Base-by-base conservation (phyloP, 1,140 invertebrate genomes). In the Venturia canescens region DNA sequence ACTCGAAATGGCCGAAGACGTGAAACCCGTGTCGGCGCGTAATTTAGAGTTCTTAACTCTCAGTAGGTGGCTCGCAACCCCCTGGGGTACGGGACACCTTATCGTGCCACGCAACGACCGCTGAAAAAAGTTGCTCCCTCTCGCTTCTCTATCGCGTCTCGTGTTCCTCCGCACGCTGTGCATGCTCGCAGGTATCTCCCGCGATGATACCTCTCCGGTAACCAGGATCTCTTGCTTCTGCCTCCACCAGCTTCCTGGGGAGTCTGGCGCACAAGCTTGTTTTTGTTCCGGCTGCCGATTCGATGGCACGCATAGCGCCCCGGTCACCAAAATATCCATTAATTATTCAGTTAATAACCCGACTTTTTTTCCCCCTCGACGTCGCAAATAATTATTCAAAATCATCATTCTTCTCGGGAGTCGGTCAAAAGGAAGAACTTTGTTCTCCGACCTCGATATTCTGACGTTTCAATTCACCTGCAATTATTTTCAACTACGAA, bases 1-100 rank as follows among this genome's bases (percentile, higher is more conserved):
- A 83, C 87, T n/a, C 23, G 83, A 89, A 90, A 89, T 85, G 88
- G 85, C 89, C 89, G 84, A 89, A 90, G 90, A 91, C 88, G 84
- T 90, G 89, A 88, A 81, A 87, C 86, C 88, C 87, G 86, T 88
- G 90, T 91, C 88, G 85, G 83, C 87, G 89, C 88, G 88, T 91
- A 91, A 91, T 91, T 89, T 90, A 89, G 87, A 89, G 87, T 89
- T 87, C 85, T 89, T 88, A 88, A 85, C 83, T 84, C 89, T 50
- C 88, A 89, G 88, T 90, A 87, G 88, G 88, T 88, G 89, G 89
- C 85, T 87, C 83, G 34, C 82, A 85, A 85, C 89, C 90, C 89
- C 90, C 90, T 84, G 89, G 84, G 86, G 90, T 80, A 86, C 85
- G 81, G 86, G 84, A 90, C 90, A 89, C 89, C 89, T 90, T 88